Conservation (phyloP, 1,140 invertebrate genomes). For the Cydia fagiglandana region DNA sequence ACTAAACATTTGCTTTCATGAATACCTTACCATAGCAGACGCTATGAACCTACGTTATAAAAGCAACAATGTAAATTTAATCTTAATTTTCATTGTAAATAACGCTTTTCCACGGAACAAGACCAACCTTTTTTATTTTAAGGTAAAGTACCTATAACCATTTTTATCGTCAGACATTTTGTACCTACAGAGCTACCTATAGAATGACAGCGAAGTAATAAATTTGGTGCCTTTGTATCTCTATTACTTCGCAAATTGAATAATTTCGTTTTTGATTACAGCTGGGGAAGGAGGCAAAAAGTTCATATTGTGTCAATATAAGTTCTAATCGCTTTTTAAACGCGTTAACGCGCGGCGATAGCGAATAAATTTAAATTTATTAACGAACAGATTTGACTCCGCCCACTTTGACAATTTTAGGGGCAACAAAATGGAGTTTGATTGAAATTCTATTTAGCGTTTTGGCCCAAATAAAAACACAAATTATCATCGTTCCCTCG, state of each 20-base stretch:
- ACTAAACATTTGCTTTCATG: constrained; percentile 74
- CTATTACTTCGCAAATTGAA: constrained; percentile 68
- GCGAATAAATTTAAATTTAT: constrained; percentile 79
- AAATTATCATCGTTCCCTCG: constrained; percentile 16
- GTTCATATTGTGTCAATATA: constrained; percentile 79
- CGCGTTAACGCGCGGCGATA: constrained; percentile 68
- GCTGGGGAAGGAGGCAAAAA: constrained; percentile 66
- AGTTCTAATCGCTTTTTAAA: constrained; percentile 79
- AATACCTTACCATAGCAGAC: constrained; percentile 74
- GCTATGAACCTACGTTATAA: constrained; percentile 55
- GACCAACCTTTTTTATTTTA: constrained; percentile 11
- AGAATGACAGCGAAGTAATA: constrained; percentile 23
- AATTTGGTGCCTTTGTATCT: constrained; percentile 24
- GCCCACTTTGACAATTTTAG: constrained; percentile 67
- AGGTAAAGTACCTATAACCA: background rate
- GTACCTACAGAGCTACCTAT: background rate
- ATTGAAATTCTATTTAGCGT: constrained; percentile 47
- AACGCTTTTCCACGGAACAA: constrained; percentile 38
- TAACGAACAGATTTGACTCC: constrained; percentile 70
- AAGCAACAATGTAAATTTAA: constrained; percentile 76
- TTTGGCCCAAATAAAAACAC: constrained; percentile 9
- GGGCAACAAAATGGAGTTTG: constrained; percentile 73
- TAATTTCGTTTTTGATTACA: constrained; percentile 73
- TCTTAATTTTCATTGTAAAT: constrained; percentile 65
- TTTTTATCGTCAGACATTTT: constrained; percentile 23